phyloP scores from a whole-genome alignment of 2,797 vertebrate genomes.

The Botia kubotai region DNA sequence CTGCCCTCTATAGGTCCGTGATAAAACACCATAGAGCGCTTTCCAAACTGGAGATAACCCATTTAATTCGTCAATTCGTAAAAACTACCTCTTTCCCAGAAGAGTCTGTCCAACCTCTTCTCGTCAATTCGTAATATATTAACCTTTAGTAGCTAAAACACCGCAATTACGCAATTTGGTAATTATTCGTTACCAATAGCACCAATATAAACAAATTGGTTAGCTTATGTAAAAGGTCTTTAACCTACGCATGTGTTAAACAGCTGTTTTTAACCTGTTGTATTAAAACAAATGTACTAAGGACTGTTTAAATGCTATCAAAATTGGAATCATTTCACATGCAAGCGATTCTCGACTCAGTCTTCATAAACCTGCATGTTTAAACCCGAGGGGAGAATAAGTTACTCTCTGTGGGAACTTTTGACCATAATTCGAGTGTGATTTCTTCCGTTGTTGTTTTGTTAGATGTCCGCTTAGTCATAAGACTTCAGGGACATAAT shows the following conservation, averaged over 20 bases:
- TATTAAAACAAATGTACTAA: too few species aligned
- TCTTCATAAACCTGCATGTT: too few species aligned
- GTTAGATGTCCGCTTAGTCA: conserved; percentile 6
- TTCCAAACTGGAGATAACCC: neutral
- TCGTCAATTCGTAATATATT: neutral
- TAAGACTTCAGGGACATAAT: neutral
- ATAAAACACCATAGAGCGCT: neutral
- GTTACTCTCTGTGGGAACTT: neutral
- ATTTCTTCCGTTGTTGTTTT: neutral
- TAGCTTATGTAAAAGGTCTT: too few species aligned
- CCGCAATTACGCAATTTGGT: neutral
- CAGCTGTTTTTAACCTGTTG: too few species aligned
- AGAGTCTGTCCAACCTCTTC: conserved; percentile 11
- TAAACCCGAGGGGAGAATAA: neutral
- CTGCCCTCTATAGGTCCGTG: conserved; percentile 19
- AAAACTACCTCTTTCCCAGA: neutral
- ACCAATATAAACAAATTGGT: conserved; percentile 69
- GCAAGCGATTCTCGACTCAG: too few species aligned
- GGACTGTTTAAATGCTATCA: too few species aligned
- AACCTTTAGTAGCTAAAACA: neutral
- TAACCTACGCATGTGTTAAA: too few species aligned
- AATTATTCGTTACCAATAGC: neutral
- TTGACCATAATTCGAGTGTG: neutral
- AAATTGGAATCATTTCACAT: too few species aligned
- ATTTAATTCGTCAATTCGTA: conserved; percentile 18